Evolutionary conservation across 2,888 invertebrate genomes (phyloP).

Genomic region (Lissonota sp.): DNA sequence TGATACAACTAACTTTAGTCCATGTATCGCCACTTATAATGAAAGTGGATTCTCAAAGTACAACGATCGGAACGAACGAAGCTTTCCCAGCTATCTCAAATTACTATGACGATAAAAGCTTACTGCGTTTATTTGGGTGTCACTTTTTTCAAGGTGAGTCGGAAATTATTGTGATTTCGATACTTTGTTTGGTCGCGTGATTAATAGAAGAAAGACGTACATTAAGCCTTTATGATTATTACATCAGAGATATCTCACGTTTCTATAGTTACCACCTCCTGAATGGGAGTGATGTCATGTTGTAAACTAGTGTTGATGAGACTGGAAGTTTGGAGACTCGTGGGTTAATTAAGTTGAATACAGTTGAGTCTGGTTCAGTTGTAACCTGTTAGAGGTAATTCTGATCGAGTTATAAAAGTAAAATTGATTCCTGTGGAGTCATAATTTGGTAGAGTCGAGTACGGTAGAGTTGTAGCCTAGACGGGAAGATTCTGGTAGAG

Average conservation of each 20-base stretch:
- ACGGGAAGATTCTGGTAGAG: too few relatives aligned
- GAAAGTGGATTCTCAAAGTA: not conserved
- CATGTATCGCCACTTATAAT: not conserved
- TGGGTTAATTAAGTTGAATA: too few relatives aligned
- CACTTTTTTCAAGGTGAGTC: not conserved
- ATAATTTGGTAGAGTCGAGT: too few relatives aligned
- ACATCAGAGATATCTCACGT: constrained; percentile 10
- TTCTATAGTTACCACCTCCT: not conserved
- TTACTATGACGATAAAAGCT: not conserved
- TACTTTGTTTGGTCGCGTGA: constrained; percentile 7
- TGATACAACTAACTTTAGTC: not conserved
- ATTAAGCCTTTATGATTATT: not conserved
- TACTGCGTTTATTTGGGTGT: not conserved
- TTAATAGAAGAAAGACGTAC: constrained; percentile 1
- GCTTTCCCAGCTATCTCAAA: constrained; percentile 32
- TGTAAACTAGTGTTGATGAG: too few relatives aligned
- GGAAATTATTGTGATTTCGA: not conserved
- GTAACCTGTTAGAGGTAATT: too few relatives aligned
- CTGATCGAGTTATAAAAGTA: too few relatives aligned
- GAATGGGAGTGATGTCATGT: not conserved
- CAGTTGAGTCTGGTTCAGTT: too few relatives aligned
- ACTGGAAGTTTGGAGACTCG: too few relatives aligned
- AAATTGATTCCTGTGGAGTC: too few relatives aligned
- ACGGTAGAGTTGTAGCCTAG: too few relatives aligned
- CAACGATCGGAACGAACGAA: not conserved